phyloP scores from a whole-genome alignment of 2,113 vertebrate species.

The Chaenocephalus aceratus region DNA sequence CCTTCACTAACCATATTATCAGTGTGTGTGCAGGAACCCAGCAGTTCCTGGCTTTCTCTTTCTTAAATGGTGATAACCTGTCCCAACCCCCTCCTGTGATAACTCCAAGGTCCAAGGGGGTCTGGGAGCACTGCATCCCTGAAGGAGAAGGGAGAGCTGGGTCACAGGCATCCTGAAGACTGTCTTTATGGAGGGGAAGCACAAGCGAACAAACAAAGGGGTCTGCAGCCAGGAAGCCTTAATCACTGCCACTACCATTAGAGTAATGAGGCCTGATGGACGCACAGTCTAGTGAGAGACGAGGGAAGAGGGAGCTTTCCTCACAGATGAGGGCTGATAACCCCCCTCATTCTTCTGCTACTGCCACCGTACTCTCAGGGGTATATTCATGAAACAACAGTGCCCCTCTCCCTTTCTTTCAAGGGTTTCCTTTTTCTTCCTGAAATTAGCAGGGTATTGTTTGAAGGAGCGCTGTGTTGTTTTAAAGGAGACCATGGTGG shows the following conservation, averaged over 20 bases:
- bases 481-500: constrained; percentile 50
- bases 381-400: constrained; percentile 74
- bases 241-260: constrained; percentile 83
- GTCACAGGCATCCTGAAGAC: constrained; percentile 62
- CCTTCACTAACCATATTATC: constrained; percentile 70
- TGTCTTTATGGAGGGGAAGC: constrained; percentile 76
- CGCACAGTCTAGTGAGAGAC: constrained; percentile 68
- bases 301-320: constrained; percentile 63
- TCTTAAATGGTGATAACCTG: constrained; percentile 64
- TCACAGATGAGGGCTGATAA: constrained; percentile 81
- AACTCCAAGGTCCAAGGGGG: constrained; percentile 71
- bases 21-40: constrained; percentile 74
- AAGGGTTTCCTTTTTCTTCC: constrained; percentile 58
- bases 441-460: constrained; percentile 67
- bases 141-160: constrained; percentile 26
- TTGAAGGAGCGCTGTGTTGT: constrained; percentile 58
- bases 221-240: constrained; percentile 85
- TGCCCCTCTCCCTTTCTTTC: constrained; percentile 51
- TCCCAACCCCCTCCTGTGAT: constrained; percentile 58
- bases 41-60: constrained; percentile 70
- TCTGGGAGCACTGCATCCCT: constrained; percentile 60
- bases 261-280: constrained; percentile 87
- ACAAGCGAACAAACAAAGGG: constrained; percentile 79
- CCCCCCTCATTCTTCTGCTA: constrained; percentile 56
- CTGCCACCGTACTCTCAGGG: constrained; percentile 65